A percentile compares a stretch with the other conserved stretches of the same genome.
Evolutionary conservation across 1,140 invertebrate genomes (phyloP).

Genomic region (Drosophila persimilis): DNA sequence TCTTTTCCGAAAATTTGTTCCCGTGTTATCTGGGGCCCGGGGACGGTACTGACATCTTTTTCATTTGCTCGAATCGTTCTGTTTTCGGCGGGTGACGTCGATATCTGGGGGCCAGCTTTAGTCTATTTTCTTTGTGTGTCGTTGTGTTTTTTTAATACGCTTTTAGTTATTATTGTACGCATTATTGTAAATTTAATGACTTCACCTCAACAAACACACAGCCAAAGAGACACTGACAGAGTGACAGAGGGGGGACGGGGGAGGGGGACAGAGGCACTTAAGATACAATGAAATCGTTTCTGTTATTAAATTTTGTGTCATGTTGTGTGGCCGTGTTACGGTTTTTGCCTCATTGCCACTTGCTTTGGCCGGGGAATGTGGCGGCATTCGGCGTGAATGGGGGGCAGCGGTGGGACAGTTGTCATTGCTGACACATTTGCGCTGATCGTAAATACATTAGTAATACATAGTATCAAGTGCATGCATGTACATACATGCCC

Average conservation of each 20-base stretch:
- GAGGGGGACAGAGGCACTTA: constrained; percentile 6
- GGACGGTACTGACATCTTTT: constrained; percentile 62
- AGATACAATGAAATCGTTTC: constrained; percentile 64
- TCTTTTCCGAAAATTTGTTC: constrained; percentile 6
- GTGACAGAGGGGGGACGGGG: background rate
- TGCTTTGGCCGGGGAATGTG: constrained; percentile 19
- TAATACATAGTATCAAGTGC: constrained; percentile 61
- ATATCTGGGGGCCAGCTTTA: constrained; percentile 37
- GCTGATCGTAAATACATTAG: constrained; percentile 75
- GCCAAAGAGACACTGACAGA: constrained; percentile 1
- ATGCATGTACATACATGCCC: constrained; percentile 25
- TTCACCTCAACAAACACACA: constrained; percentile 51
- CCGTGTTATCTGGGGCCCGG: constrained; percentile 27
- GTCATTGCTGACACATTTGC: constrained; percentile 72
- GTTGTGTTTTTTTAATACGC: constrained; percentile 46
- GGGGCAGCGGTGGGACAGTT: no score
- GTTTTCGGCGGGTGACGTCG: constrained; percentile 15
- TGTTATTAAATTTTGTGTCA: constrained; percentile 61
- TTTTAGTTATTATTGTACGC: constrained; percentile 76
- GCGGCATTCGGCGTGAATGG: background rate
- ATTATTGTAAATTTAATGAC: constrained; percentile 80
- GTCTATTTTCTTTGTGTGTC: constrained; percentile 28
- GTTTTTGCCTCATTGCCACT: constrained; percentile 75
- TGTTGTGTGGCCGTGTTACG: constrained; percentile 79
- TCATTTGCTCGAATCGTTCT: constrained; percentile 57